Percentiles rank a stretch among this genome's conserved stretches.
Conservation (phyloP, 2,113 vertebrate genomes). For the Carollia perspicillata region DNA sequence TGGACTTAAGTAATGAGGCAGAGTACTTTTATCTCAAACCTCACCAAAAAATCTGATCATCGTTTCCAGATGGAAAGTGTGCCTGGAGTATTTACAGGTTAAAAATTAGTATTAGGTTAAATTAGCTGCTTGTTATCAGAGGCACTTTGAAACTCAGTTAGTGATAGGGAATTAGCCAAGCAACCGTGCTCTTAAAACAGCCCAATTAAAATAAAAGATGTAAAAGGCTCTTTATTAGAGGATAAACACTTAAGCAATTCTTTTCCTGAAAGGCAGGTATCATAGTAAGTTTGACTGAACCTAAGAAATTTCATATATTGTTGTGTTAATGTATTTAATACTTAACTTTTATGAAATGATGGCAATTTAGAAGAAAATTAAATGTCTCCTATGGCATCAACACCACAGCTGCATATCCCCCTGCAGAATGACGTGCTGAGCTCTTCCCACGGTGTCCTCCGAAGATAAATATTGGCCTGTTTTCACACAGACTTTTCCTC, state of each 20-base stretch:
- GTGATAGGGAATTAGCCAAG: background rate
- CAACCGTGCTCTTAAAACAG: background rate
- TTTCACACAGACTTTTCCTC: background rate
- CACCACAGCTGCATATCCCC: background rate
- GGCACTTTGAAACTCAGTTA: slow-evolving; percentile 18
- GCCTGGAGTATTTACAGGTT: background rate
- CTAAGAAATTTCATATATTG: background rate
- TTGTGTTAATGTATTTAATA: background rate
- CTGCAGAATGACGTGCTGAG: background rate
- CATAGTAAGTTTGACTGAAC: background rate
- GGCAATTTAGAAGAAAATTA: background rate
- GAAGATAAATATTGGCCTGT: background rate
- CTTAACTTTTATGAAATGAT: slow-evolving; percentile 15
- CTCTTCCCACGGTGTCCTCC: background rate
- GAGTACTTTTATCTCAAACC: background rate
- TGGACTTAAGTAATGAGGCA: background rate
- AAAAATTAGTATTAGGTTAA: slow-evolving; percentile 17
- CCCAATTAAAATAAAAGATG: background rate
- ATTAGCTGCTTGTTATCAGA: background rate
- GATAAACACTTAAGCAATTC: background rate
- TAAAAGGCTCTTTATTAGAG: slow-evolving; percentile 15
- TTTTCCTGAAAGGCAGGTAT: background rate
- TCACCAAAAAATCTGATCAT: background rate
- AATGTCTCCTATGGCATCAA: background rate
- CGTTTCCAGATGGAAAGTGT: slow-evolving; percentile 1